Percentiles rank a stretch among this genome's conserved stretches.
phyloP scores from a whole-genome alignment of 2,888 invertebrate species.

The Ryuthela nishihirai region DNA sequence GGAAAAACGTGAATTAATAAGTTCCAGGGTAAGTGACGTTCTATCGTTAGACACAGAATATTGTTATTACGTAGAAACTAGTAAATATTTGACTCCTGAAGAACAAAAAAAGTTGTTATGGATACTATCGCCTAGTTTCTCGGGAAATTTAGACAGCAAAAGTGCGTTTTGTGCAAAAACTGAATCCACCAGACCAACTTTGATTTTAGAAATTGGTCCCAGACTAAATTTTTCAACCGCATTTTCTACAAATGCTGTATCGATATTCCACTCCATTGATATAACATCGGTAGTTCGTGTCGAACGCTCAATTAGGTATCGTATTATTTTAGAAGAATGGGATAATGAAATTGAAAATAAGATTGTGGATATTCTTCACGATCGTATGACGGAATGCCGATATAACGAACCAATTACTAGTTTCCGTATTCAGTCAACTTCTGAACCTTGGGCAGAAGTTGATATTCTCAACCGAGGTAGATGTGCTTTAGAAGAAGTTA shows the following conservation, averaged over 20 bases:
- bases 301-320: constrained; percentile 76
- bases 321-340: constrained; percentile 47
- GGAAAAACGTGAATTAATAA: constrained; percentile 4
- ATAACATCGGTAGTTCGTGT: constrained; percentile 69
- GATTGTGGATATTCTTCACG: constrained; percentile 59
- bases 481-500: constrained; percentile 74
- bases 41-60: constrained; percentile 61
- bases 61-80: constrained; percentile 73
- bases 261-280: constrained; percentile 83
- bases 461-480: constrained; percentile 74
- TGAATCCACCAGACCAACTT: not conserved
- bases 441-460: constrained; percentile 74
- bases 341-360: constrained; percentile 3
- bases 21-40: constrained; percentile 6
- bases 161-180: constrained; percentile 27
- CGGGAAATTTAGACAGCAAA: constrained; percentile 41
- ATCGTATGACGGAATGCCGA: constrained; percentile 89
- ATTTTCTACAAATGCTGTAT: constrained; percentile 92
- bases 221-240: constrained; percentile 93
- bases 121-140: constrained; percentile 66
- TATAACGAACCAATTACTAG: constrained; percentile 63
- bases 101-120: constrained; percentile 67
- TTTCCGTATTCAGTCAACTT: constrained; percentile 57
- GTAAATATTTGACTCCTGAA: constrained; percentile 55
- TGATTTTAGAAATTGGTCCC: constrained; percentile 39